phyloP scores from a whole-genome alignment of 2,113 vertebrate genomes.

The Perca fluviatilis region DNA sequence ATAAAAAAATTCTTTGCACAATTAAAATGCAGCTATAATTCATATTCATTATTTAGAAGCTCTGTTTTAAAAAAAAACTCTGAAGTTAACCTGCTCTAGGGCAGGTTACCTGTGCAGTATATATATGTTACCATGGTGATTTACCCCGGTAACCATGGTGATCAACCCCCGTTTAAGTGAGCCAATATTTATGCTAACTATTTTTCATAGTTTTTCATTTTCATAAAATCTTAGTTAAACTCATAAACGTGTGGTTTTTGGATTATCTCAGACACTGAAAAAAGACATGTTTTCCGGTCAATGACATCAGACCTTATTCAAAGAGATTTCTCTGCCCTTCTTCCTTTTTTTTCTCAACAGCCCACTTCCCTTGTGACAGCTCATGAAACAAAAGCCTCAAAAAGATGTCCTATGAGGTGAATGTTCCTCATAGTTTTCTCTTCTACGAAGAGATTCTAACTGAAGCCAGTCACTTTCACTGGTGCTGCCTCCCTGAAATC shows the following conservation, averaged over 20 bases:
- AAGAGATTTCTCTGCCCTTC: neutral
- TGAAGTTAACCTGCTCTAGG: neutral
- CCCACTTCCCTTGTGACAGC: neutral
- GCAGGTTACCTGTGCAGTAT: neutral
- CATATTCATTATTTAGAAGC: neutral
- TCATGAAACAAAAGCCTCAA: constrained; percentile 17
- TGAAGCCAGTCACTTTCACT: constrained; percentile 78
- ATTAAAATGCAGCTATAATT: neutral
- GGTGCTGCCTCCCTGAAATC: constrained; percentile 70
- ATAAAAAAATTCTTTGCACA: neutral
- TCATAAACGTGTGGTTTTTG: neutral
- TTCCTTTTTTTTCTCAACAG: neutral
- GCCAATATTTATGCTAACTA: too few species aligned
- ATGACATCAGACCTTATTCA: neutral
- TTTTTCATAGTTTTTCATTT: too few species aligned
- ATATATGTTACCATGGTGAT: neutral
- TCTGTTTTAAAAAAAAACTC: neutral
- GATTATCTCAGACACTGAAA: neutral
- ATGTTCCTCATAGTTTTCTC: constrained; percentile 24
- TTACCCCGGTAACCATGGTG: neutral
- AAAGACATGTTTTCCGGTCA: neutral
- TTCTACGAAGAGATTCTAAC: constrained; percentile 30
- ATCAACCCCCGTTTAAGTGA: neutral
- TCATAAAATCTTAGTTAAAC: neutral
- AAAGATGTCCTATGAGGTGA: constrained; percentile 24